These are phyloP conservation scores for Megastigmus dorsalis DNA, from an alignment of 2,888 invertebrate species.

Conservation along the genomic window DNA sequence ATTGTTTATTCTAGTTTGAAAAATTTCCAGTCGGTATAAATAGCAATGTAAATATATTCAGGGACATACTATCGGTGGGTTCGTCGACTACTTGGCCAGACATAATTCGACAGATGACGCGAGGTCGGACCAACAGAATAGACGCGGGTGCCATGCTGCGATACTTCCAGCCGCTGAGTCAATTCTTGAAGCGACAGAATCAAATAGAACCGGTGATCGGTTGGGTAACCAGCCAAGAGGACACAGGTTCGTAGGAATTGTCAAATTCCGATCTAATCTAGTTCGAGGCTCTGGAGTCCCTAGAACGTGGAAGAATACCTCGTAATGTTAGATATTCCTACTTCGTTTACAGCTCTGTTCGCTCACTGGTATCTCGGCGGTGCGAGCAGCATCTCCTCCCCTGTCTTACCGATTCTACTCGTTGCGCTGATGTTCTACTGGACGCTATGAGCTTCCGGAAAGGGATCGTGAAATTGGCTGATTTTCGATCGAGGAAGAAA, in stretches of 20 bases:
- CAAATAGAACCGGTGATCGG: slow-evolving; percentile 83
- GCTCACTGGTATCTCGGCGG: slow-evolving; percentile 69
- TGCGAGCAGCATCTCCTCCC: neutral
- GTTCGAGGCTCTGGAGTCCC: neutral
- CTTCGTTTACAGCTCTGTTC: slow-evolving; percentile 69
- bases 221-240: slow-evolving; percentile 83
- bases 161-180: slow-evolving; percentile 87
- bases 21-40: neutral
- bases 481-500: neutral
- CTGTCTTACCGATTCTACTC: neutral
- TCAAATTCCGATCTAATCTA: neutral
- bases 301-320: slow-evolving; percentile 54
- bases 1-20: too few species aligned
- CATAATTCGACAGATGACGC: slow-evolving; percentile 82
- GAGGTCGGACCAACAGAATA: slow-evolving; percentile 82
- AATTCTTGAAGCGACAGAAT: slow-evolving; percentile 87
- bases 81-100: slow-evolving; percentile 83
- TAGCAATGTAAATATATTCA: slow-evolving; percentile 64
- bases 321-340: slow-evolving; percentile 61
- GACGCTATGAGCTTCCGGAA: neutral
- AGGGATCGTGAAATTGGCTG: too few species aligned
- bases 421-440: neutral
- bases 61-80: slow-evolving; percentile 82
- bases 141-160: slow-evolving; percentile 86
- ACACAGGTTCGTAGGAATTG: slow-evolving; percentile 75